Base-by-base conservation (phyloP, 2,888 invertebrate genomes). In the Punctoribates punctum region DNA sequence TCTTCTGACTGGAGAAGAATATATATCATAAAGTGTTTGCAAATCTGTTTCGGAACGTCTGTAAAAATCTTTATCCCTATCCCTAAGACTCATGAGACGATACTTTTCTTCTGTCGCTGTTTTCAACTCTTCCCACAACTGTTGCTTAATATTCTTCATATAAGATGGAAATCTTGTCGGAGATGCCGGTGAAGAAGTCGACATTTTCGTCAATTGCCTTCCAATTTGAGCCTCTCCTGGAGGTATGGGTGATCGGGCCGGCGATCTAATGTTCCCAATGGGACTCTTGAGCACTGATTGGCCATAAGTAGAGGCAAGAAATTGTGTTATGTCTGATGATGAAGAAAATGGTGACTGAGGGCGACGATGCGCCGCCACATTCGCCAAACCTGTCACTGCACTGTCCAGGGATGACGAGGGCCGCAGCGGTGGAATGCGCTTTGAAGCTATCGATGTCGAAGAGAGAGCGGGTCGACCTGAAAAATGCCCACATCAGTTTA, bases 91-190 rank as follows among this genome's bases (percentile, higher is more conserved):
- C 38, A 77, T 23, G 15, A 74, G 72, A 4, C 79, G 75, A 62
- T 77, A 78, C 42, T 81, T 74, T 72, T 82, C 81, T 74, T 79
- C 78, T 8, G 81, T 78, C 0, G 70, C 70, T 9, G 79, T 79
- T 72, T 81, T 82, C 25, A 82, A 73, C 75, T 82, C 82, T 54
- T 82, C 82, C 74, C 80, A 78, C 29, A 82, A 79, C 77, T 83
- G 82, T 51, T 82, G 81, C 77, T 82, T 81, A 70, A 82, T 77
- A 72, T 76, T 80, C 72, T 82, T 80, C 77, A 82, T 81, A 77
- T 81, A 82, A 54, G 79, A 78, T n/a, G 81, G 81, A 48, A 82
- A 78, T 77, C 81, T 79, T 13, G 60, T 46, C 23, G 73, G 57
- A 57, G 73, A 57, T 23, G 57, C 54, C 23, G 54, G 23, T 11